A percentile compares a stretch with the other conserved stretches of the same genome.
These are phyloP conservation scores for Achatina immaculata DNA, from an alignment of 1,140 invertebrate genomes.

Conservation along the genomic window DNA sequence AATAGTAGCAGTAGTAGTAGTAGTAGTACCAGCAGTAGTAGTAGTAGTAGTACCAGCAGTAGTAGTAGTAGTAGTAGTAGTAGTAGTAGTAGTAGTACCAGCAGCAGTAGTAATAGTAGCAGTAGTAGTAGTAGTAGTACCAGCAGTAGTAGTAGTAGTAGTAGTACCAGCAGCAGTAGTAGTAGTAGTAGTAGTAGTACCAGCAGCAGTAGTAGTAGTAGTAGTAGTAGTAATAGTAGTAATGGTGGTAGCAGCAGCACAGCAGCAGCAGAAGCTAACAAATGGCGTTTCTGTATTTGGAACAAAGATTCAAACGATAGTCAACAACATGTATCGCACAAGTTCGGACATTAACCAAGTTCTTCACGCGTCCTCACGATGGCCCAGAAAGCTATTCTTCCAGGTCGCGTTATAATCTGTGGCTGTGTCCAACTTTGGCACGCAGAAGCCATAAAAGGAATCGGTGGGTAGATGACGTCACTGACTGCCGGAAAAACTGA, in stretches of 20 bases:
- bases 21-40: too few relatives aligned
- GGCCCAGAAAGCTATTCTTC: too few relatives aligned
- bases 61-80: too few relatives aligned
- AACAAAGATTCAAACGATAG: background rate
- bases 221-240: background rate
- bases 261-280: background rate
- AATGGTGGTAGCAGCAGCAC: background rate
- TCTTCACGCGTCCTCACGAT: too few relatives aligned
- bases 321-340: background rate
- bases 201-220: background rate
- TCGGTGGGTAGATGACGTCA: too few relatives aligned
- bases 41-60: too few relatives aligned
- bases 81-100: background rate
- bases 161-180: background rate
- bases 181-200: background rate
- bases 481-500: too few relatives aligned
- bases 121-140: background rate
- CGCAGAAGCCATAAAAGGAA: too few relatives aligned
- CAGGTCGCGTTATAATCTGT: too few relatives aligned
- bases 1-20: too few relatives aligned
- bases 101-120: constrained; percentile 4
- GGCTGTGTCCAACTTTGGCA: too few relatives aligned
- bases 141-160: constrained; percentile 5
- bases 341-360: too few relatives aligned
- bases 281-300: background rate